Evolutionary conservation across 1,140 invertebrate species (phyloP), one percentile per base, ranked within the genome.

Genomic region (Acromyrmex echinatior): DNA sequence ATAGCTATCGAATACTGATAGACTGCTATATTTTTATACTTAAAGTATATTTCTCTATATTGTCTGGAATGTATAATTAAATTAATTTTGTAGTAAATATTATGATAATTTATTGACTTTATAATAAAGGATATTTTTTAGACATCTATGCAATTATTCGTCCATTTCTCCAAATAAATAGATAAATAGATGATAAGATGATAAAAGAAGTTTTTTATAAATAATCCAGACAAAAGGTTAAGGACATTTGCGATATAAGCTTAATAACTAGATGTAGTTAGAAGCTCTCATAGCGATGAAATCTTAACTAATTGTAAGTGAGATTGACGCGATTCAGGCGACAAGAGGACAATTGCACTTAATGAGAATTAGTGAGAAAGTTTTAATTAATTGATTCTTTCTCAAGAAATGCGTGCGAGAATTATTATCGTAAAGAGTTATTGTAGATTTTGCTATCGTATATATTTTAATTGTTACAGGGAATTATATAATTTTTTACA

Each of bases 241-340:
- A 87, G 25, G 66, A 45, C 60, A 78, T 77, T 87, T 28, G 56
- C 45, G 9, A 35, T 21, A 58, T 25, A 62, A 60, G 14, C 18
- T 80, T 77, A n/a, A 65, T 51, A 28, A 56, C 56, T 87, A 78
- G 65, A 87, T 79, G 56, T 56, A 74, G 74, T 79, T 45, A 39
- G 39, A 65, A 3, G 9, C n/a, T 58, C n/a, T 53, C 39, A 6
- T 28, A 62, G 12, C 39, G 21, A 63, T 82, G 53, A 28, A 71
- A 90, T 68, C 73, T 74, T 74, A 84, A 90, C n/a, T 78, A 87
- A 90, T 87, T 91, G 51, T 89, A 91, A 92, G 82, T 87, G 63
- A 91, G 91, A 91, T 88, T 90, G 87, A 91, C 79, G 82, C 76
- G 78, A 21, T 71, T 68, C 63, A 60, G 10, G 31, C 56, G 78